These are phyloP conservation scores for Pardosa pseudoannulata DNA, from an alignment of 2,888 invertebrate species.

Conservation along the genomic window DNA sequence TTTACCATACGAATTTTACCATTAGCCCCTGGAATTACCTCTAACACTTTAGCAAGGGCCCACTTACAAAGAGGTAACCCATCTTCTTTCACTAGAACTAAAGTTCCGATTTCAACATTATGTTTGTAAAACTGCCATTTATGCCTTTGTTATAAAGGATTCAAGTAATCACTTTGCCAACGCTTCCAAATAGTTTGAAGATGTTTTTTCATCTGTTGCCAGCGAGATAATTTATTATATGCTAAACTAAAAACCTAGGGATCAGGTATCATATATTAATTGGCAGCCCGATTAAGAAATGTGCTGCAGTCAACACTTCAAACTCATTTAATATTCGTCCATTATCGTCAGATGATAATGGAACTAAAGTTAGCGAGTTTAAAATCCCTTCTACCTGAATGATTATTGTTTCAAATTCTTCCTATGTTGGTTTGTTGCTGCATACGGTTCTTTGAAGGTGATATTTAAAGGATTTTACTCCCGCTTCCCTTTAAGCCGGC, in stretches of 20 bases:
- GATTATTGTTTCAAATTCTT: conserved; percentile 76
- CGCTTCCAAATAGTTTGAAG: conserved; percentile 13
- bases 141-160: background rate
- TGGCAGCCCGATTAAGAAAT: conserved; percentile 75
- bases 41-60: conserved; percentile 2
- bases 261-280: conserved; percentile 74
- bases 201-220: conserved; percentile 71
- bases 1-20: conserved; percentile 18
- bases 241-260: conserved; percentile 72
- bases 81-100: conserved; percentile 24
- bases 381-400: conserved; percentile 75
- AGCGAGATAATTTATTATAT: conserved; percentile 73
- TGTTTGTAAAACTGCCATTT: conserved; percentile 75
- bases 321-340: too few relatives aligned
- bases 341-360: conserved; percentile 74
- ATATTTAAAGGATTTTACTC: conserved; percentile 68
- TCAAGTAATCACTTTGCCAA: background rate
- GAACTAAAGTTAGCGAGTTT: conserved; percentile 75
- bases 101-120: conserved; percentile 73
- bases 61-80: conserved; percentile 16
- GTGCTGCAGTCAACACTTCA: conserved; percentile 75
- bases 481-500: conserved; percentile 72
- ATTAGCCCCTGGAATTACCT: background rate
- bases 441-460: conserved; percentile 74
- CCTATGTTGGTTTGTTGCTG: conserved; percentile 74